Base-by-base conservation (phyloP, 2,113 vertebrate species). In the Phrynocephalus versicolor region DNA sequence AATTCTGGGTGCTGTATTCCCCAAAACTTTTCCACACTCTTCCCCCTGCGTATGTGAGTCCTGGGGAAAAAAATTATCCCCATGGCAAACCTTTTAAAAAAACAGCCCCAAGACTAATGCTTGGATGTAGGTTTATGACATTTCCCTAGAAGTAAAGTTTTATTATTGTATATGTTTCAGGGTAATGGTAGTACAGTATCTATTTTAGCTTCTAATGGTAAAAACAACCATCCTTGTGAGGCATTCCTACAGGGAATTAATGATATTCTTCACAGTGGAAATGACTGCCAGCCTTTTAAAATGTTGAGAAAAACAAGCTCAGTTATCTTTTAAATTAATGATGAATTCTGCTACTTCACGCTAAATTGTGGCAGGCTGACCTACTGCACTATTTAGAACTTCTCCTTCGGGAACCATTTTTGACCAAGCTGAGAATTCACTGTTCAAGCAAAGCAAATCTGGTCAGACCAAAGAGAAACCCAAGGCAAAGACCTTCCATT, bases 291-390 rank as follows among this genome's bases (percentile, higher is more conserved):
- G 33, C 2, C 16, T 85, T n/a, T 18, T 85, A 41, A 60, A 35
- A 13, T 30, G 18, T 27, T 64, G 3, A 39, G n/a, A 13, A 19
- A 77, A 90, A 64, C 75, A 78, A 16, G 0, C 1, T 37, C 45
- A 12, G 2, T 69, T 19, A 81, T 83, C 41, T 5, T 76, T 79
- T 30, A 14, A 81, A n/a, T 45, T 16, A 86, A 88, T 89, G 80
- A 88, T 58, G 21, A 23, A 5, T n/a, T 37, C 7, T 41, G 10
- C 57, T 16, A 23, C 76, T 82, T 87, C 60, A 35, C 30, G 27
- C 60, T 62, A 83, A 86, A 45, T 16, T 73, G 9, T 6, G 64
- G 12, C 41, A 73, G 10, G 1, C 3, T 86, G 57, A 83, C 2
- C 15, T 72, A 5, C 30, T 75, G 5, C 15, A 1, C 0, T 30